Evolutionary conservation across 2,797 vertebrate species (phyloP).

Genomic region (Danio jaintianensis): DNA sequence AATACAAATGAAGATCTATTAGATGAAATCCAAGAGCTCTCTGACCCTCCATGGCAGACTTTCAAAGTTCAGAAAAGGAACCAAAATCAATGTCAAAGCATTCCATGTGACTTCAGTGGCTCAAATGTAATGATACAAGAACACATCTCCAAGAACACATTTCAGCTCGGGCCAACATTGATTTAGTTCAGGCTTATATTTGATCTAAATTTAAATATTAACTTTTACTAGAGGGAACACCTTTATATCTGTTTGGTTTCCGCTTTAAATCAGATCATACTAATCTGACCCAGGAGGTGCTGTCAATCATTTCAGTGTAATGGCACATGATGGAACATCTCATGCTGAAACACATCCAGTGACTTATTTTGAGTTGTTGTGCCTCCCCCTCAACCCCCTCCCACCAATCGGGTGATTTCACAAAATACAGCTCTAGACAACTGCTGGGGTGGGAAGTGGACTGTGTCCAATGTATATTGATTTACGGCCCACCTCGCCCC

Average conservation of each 20-base stretch:
- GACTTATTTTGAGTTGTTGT: conserved; percentile 41
- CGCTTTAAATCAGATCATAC: neutral
- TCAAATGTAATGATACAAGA: too few relatives aligned
- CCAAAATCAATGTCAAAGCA: too few relatives aligned
- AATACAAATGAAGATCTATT: too few relatives aligned
- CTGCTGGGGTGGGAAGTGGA: conserved; percentile 72
- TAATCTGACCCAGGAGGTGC: neutral
- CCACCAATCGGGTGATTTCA: conserved; percentile 48
- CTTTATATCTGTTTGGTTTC: neutral
- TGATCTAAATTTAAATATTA: too few relatives aligned
- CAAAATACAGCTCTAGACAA: conserved; percentile 56
- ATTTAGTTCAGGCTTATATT: too few relatives aligned
- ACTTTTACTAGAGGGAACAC: too few relatives aligned
- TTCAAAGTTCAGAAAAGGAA: too few relatives aligned
- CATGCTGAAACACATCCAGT: conserved; percentile 14
- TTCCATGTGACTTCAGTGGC: too few relatives aligned
- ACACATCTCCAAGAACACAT: too few relatives aligned
- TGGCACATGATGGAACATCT: conserved; percentile 27
- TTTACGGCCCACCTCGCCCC: conserved; percentile 64
- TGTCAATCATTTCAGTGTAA: conserved; percentile 54
- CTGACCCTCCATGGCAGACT: too few relatives aligned
- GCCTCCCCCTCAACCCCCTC: conserved; percentile 27
- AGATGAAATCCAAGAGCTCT: too few relatives aligned
- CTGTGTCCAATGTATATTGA: conserved; percentile 78
- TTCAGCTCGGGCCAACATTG: too few relatives aligned